Evolutionary conservation across 2,888 invertebrate genomes (phyloP).

Genomic region (Frankliniella fusca): DNA sequence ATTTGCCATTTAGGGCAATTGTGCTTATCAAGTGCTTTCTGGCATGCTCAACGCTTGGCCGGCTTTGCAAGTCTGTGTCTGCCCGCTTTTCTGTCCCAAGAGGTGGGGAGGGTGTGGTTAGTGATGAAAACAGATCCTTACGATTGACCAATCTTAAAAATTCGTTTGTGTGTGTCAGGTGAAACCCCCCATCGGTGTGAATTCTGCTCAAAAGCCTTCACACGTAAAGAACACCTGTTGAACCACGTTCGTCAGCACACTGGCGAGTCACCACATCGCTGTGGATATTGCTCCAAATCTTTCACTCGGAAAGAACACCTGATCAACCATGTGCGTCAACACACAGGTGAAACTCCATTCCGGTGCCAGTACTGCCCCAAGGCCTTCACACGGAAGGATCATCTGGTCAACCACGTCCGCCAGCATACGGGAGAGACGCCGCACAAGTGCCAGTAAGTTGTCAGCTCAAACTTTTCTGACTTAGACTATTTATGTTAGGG

Average conservation of each 20-base stretch:
- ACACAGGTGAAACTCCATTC: constrained; percentile 71
- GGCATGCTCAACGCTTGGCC: constrained; percentile 19
- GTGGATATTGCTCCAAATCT: constrained; percentile 80
- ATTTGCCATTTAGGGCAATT: neutral
- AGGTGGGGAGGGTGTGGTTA: constrained; percentile 25
- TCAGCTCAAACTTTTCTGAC: neutral
- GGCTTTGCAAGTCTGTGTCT: constrained; percentile 26
- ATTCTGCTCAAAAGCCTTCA: constrained; percentile 74
- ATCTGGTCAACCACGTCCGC: constrained; percentile 81
- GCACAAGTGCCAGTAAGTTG: constrained; percentile 70
- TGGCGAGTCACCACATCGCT: constrained; percentile 54
- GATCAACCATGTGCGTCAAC: constrained; percentile 78
- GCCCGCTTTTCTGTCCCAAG: constrained; percentile 18
- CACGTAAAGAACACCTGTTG: constrained; percentile 69
- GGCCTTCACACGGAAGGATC: constrained; percentile 84
- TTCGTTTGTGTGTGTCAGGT: constrained; percentile 46
- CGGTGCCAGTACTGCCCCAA: constrained; percentile 69
- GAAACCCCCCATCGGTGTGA: constrained; percentile 75
- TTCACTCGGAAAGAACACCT: constrained; percentile 83
- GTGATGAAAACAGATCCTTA: constrained; percentile 7
- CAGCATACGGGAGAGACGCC: constrained; percentile 85
- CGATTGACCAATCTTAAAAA: constrained; percentile 18
- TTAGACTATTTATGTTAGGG: neutral
- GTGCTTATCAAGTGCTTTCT: neutral
- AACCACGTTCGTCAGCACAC: constrained; percentile 67